Evolutionary conservation across 2,113 vertebrate species (phyloP).

Genomic region (Nematolebias whitei): DNA sequence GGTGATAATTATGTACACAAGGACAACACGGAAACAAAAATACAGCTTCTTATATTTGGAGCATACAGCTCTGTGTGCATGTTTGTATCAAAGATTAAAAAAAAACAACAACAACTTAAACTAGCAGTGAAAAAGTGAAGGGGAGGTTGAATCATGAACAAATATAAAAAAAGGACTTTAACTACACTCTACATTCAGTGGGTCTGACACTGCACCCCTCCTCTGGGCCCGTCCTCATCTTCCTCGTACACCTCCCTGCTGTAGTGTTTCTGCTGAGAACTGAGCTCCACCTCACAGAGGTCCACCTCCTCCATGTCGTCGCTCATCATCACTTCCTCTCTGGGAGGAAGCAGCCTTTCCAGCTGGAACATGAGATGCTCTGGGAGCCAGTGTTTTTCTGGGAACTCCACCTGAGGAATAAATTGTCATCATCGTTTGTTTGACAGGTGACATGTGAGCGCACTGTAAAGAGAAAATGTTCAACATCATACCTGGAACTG

Average conservation of each 20-base stretch:
- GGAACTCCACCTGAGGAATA: conserved; percentile 86
- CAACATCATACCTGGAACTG: conserved; percentile 84
- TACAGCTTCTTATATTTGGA: conserved; percentile 5
- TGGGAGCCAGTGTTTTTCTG: conserved; percentile 90
- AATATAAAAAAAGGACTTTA: neutral
- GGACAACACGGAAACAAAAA: conserved; percentile 34
- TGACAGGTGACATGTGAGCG: neutral
- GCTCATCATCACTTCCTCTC: conserved; percentile 85
- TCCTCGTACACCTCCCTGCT: conserved; percentile 87
- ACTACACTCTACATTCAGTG: conserved; percentile 65
- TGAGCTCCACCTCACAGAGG: conserved; percentile 83
- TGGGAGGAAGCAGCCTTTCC: conserved; percentile 87
- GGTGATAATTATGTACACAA: neutral
- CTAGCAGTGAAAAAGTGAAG: neutral
- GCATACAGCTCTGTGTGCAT: conserved; percentile 15
- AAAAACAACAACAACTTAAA: neutral
- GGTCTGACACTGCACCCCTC: conserved; percentile 93
- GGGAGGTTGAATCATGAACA: too few species aligned
- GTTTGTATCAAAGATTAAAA: neutral
- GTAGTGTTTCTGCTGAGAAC: conserved; percentile 76
- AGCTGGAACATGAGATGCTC: conserved; percentile 85
- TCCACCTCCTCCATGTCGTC: conserved; percentile 96
- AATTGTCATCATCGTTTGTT: neutral
- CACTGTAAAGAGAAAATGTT: neutral
- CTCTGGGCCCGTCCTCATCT: conserved; percentile 82